These are phyloP conservation scores for Parthenolecanium corni DNA, from an alignment of 2,888 invertebrate species.

Conservation along the genomic window DNA sequence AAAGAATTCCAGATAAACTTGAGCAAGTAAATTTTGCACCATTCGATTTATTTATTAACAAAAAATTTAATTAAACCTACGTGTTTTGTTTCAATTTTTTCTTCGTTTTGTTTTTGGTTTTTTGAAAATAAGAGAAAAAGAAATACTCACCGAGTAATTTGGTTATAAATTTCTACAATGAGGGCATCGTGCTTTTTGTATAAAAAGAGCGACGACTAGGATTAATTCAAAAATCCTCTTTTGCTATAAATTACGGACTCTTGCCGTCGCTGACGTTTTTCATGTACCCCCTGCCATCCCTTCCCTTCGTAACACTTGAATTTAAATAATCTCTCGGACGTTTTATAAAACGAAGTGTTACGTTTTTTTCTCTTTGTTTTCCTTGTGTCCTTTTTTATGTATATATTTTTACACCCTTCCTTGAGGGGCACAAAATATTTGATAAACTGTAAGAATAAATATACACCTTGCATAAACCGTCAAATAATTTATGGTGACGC, in stretches of 20 bases:
- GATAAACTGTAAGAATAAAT: too few species aligned
- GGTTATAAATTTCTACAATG: conserved; percentile 23
- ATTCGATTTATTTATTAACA: conserved; percentile 27
- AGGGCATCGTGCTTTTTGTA: conserved; percentile 14
- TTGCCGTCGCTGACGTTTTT: conserved; percentile 21
- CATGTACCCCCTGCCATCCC: neutral
- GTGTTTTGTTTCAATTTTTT: neutral
- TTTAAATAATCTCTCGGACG: conserved; percentile 26
- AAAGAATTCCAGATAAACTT: conserved; percentile 1
- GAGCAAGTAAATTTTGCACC: conserved; percentile 14
- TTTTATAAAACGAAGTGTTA: conserved; percentile 24
- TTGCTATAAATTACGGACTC: conserved; percentile 24
- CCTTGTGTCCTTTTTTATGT: neutral
- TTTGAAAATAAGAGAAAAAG: neutral
- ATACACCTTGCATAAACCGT: too few species aligned
- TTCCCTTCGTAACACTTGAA: conserved; percentile 11
- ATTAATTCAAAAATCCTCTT: conserved; percentile 27
- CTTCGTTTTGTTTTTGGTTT: too few species aligned
- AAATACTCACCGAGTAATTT: conserved; percentile 25
- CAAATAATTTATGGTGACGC: too few species aligned
- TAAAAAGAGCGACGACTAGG: conserved; percentile 25
- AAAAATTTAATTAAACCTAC: conserved; percentile 27
- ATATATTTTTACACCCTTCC: neutral
- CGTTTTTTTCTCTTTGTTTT: conserved; percentile 17
- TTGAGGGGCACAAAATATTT: too few species aligned